Evolutionary conservation across 2,113 vertebrate species (phyloP).

Genomic region (Pao palembangensis): DNA sequence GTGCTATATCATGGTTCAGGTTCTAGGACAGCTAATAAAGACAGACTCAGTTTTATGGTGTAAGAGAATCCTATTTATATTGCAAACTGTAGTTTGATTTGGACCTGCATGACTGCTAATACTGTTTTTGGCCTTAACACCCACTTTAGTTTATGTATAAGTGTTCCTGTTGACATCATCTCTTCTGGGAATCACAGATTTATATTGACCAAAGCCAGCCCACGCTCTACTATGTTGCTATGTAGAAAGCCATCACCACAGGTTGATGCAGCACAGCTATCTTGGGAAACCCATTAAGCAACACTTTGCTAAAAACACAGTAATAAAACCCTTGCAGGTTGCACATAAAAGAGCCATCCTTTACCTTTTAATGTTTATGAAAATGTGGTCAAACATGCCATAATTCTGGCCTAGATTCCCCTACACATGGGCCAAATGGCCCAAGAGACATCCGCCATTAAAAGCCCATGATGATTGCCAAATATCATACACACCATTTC

Average conservation of each 20-base stretch:
- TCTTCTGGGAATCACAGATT: conserved; percentile 48
- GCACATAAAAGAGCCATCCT: conserved; percentile 39
- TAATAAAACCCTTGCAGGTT: conserved; percentile 55
- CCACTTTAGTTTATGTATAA: conserved; percentile 13
- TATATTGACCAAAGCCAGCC: conserved; percentile 32
- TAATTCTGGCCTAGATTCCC: conserved; percentile 46
- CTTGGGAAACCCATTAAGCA: conserved; percentile 56
- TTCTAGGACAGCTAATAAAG: no score
- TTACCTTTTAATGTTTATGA: conserved; percentile 47
- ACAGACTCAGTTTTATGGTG: background rate
- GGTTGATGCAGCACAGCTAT: conserved; percentile 35
- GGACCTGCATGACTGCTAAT: background rate
- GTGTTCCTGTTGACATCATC: conserved; percentile 18
- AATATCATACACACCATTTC: conserved; percentile 26
- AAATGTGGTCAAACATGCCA: conserved; percentile 30
- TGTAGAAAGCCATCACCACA: conserved; percentile 43
- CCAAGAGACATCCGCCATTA: conserved; percentile 41
- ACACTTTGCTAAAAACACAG: conserved; percentile 48
- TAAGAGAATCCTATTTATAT: background rate
- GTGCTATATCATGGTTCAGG: background rate
- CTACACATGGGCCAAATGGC: conserved; percentile 42
- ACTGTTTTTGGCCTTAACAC: conserved; percentile 2
- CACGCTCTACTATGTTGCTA: conserved; percentile 51
- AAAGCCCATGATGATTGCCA: conserved; percentile 38
- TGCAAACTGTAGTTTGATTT: no score